phyloP scores from a whole-genome alignment of 1,140 invertebrate genomes.

The Parapsyche elsis region DNA sequence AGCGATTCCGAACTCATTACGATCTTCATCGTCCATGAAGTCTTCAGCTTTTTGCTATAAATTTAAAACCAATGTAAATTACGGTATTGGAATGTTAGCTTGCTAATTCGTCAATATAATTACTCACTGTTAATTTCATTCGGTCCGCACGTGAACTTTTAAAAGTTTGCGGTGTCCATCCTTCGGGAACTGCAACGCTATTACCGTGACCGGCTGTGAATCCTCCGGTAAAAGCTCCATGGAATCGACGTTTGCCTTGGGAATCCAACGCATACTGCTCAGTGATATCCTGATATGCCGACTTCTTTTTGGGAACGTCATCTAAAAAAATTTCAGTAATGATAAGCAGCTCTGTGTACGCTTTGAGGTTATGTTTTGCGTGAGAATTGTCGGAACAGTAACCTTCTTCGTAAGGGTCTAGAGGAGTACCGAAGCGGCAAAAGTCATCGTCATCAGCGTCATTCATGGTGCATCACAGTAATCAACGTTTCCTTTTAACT shows the following conservation, averaged over 20 bases:
- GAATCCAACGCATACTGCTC: conserved; percentile 93
- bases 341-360: conserved; percentile 53
- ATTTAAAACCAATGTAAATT: neutral
- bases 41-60: conserved; percentile 80
- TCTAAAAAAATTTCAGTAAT: conserved; percentile 68
- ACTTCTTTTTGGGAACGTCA: conserved; percentile 82
- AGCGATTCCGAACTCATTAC: conserved; percentile 95
- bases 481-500: too few species aligned
- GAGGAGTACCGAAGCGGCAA: conserved; percentile 78
- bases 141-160: conserved; percentile 83
- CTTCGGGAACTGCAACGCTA: conserved; percentile 94
- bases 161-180: conserved; percentile 92
- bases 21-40: conserved; percentile 99
- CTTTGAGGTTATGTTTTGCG: conserved; percentile 15
- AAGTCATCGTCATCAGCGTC: conserved; percentile 73
- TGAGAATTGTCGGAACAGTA: conserved; percentile 49
- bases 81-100: too few species aligned
- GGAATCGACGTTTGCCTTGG: conserved; percentile 91
- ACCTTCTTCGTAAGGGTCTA: conserved; percentile 86
- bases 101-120: neutral
- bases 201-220: conserved; percentile 99
- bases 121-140: conserved; percentile 66
- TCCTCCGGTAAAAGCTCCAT: conserved; percentile 99
- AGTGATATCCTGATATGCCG: conserved; percentile 75
- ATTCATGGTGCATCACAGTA: neutral